Conservation (phyloP, 2,113 vertebrate genomes). For the Furnarius figulus region DNA sequence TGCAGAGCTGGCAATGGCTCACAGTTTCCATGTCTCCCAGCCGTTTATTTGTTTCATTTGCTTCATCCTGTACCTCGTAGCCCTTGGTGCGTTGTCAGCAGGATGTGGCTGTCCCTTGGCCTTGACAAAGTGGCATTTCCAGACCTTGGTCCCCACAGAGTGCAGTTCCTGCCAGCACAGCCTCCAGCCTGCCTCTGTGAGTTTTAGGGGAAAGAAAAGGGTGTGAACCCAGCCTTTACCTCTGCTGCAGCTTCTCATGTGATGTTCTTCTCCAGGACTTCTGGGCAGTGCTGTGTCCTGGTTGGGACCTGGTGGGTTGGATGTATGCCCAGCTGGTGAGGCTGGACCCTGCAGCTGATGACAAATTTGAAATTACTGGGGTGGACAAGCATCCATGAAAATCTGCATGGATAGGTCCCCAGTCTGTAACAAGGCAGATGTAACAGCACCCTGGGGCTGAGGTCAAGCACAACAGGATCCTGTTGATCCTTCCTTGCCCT, state of each 20-base stretch:
- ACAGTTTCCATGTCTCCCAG: constrained; percentile 56
- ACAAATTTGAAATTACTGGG: not conserved
- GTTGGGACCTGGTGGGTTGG: not conserved
- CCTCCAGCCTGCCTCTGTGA: not conserved
- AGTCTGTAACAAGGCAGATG: rapidly evolving
- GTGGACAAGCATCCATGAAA: not conserved
- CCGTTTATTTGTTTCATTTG: constrained; percentile 44
- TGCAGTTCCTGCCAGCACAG: not conserved
- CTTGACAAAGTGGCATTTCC: constrained; percentile 11
- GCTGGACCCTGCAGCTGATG: not conserved
- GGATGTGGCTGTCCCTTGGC: not conserved
- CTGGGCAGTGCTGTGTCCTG: too few species aligned
- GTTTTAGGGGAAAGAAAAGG: not conserved
- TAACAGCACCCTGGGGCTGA: not conserved
- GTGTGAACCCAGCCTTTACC: not conserved
- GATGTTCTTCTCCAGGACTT: not conserved
- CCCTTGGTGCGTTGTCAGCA: not conserved
- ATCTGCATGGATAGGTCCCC: not conserved
- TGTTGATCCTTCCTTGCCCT: not conserved
- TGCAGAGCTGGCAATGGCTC: not conserved
- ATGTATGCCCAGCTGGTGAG: rapidly evolving
- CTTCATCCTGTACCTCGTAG: not conserved
- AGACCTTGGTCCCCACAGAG: not conserved
- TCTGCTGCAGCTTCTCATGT: not conserved
- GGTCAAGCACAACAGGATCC: rapidly evolving